Evolutionary conservation across 23 tunicate genomes (phyloP), one percentile per base, ranked within the genome.

Genomic region (Diplosoma virens): DNA sequence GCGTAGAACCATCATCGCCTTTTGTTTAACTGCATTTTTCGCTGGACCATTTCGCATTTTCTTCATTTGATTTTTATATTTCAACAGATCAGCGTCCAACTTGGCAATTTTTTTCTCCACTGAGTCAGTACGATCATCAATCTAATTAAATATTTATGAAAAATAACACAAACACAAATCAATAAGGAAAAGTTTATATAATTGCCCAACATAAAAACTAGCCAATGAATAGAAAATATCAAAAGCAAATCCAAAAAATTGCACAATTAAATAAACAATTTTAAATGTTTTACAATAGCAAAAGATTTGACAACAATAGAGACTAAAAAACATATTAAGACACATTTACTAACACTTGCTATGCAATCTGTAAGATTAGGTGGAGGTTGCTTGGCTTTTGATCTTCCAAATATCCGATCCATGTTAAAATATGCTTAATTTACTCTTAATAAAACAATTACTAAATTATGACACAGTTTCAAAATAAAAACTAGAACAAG

Each of bases 51-150:
- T 79, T 33, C 95, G 58, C 99, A 94, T 94, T 33, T 87, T 94
- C 47, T 88, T 94, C 99, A 94, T 94, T 69, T 94, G 95, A 55
- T 94, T 87, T 59, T 88, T 88, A 47, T 82, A 75, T 66, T 94
- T 94, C 24, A 83, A 71, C 25, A 94, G 82, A 47, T 94, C 99
- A 9, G 95, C 99, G 79, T 94, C 99, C 14, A 94, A 80, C 73
- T 94, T 94, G 47, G 99, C 91, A 32, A 94, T 88, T 48, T 94
- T 94, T 65, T 94, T 94, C 18, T 94, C 99, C 1, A 94, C 82
- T 22, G 99, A 94, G 16, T 94, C 99, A 26, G 92, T 86, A 27
- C 99, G 34, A 59, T 88, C 87, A 67, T 92, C 97, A 60, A 81
- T 66, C 93, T 85, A 58, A 9, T 23, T n/a, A n/a, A n/a, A n/a